phyloP scores from a whole-genome alignment of 2,888 invertebrate species.

The Ligdia adustata region DNA sequence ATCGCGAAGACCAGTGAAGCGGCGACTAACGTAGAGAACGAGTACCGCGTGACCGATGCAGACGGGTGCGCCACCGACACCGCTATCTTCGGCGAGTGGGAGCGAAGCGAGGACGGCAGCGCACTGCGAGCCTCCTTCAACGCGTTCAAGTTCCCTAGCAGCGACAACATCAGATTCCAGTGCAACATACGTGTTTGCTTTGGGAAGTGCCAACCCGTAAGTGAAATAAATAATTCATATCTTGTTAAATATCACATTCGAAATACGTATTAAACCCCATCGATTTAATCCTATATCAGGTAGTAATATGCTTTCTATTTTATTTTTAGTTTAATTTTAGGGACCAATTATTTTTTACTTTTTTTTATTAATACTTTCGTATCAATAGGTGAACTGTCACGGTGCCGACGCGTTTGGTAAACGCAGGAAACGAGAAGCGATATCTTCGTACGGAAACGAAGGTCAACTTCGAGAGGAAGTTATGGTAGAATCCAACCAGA shows the following conservation, averaged over 20 bases:
- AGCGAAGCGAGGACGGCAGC: conserved; percentile 93
- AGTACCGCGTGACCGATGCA: conserved; percentile 96
- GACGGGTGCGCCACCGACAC: conserved; percentile 97
- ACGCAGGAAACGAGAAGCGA: conserved; percentile 87
- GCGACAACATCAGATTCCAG: conserved; percentile 97
- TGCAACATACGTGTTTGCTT: conserved; percentile 98
- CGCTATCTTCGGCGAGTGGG: conserved; percentile 97
- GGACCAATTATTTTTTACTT: too few relatives aligned
- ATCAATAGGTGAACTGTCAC: conserved; percentile 91
- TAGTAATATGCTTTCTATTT: too few relatives aligned
- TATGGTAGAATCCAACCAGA: conserved; percentile 95
- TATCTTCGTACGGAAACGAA: conserved; percentile 75
- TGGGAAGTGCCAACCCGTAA: conserved; percentile 96
- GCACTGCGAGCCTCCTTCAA: conserved; percentile 94
- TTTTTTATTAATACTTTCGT: too few relatives aligned
- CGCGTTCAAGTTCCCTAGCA: conserved; percentile 97
- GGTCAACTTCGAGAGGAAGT: conserved; percentile 96
- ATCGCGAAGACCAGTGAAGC: conserved; percentile 96
- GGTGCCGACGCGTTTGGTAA: conserved; percentile 96
- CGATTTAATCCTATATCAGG: too few relatives aligned
- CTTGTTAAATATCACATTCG: too few relatives aligned
- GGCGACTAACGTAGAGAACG: conserved; percentile 90
- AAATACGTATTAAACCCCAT: too few relatives aligned
- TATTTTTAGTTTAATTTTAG: too few relatives aligned
- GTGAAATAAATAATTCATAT: conserved; percentile 50